Base-by-base conservation (phyloP, 2,113 vertebrate genomes). In the Ptychochromis oligacanthus region DNA sequence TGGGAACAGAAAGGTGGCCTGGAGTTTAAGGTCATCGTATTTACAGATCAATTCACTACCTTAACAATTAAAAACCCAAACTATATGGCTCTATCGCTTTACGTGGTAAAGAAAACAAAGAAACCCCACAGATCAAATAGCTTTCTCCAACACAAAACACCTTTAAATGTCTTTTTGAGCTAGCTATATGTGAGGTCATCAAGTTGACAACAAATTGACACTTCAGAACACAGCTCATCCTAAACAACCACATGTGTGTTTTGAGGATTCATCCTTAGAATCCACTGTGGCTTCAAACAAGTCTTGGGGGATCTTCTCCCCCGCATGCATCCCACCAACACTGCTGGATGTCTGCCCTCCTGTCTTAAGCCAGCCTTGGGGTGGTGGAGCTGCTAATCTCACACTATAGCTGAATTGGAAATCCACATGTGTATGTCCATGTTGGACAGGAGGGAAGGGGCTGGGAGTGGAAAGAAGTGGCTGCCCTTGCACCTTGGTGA, bases 401-500 rank as follows among this genome's bases (percentile, higher is more conserved):
- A 14, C 7, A 24, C 89, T 89, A 86, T 83, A 85, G 92, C 91
- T 87, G 88, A 94, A 93, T 95, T 96, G 95, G 94, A 95, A 95
- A 93, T 94, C 75, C 59, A 12, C 52, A 52, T 81, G 87, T 86
- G 81, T 83, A 61, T 84, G 85, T 83, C 80, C 77, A 57, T 46
- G 75, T n/a, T 72, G 77, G 80, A 81, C 56, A 55, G 87, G 79
- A 82, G 84, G 67, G 84, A 84, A 84, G 79, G 87, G 82, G 88
- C 81, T 76, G 81, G 85, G 86, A 84, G 88, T 87, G 82, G 92
- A 91, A 86, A 86, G 84, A 87, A 92, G 93, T 92, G 93, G 89
- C 92, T 94, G 94, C 92, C 93, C 95, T 95, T 88, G 89, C 91
- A 93, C 93, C 93, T 94, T 90, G 85, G 91, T 28, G 89, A 95